Base-by-base conservation (phyloP, 2,113 vertebrate genomes). In the Gasterosteus aculeatus region DNA sequence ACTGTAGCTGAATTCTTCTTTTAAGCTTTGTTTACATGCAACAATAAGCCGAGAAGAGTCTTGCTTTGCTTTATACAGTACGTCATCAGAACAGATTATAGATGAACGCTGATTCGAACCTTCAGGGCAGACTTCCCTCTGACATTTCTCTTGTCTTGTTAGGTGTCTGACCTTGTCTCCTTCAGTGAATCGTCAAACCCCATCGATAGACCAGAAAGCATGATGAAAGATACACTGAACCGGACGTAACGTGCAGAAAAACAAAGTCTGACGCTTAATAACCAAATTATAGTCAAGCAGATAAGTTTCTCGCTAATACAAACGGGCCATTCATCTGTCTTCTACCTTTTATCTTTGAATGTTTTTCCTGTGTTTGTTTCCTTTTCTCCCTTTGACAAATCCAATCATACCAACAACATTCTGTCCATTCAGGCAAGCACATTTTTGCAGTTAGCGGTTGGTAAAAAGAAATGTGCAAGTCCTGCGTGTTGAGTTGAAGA, bases 131-230 rank as follows among this genome's bases (percentile, higher is more conserved):
- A 88, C 80, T 57, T 69, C 57, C 69, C 26, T 3, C 38, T 83
- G 64, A 75, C 76, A 79, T 87, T 88, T 64, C 65, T 7, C 54
- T 62, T 44, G 71, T 68, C 73, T 75, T 49, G 63, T 77, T 79
- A 69, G 60, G 60, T 59, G 22, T 59, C 44, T 63, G 69, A 80
- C 69, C 82, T 81, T 81, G 69, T 87, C 81, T 87, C 38, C 44
- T 51, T 77, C 57, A 72, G 47, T 72, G 53, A 80, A 72, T 77
- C 54, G 12, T 78, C 56, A 83, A 82, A 69, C 53, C 68, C 47
- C 57, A 91, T 89, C 74, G 16, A 86, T 87, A 84, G 46, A 75
- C 31, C 39, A 81, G 78, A 85, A 75, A 65, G 44, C 42, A 7
- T 42, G 62, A 75, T 31, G 67, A 54, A 73, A 71, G 58, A 8